Evolutionary conservation across 2,113 vertebrate genomes (phyloP).

Genomic region (Campylomormyrus numenius): DNA sequence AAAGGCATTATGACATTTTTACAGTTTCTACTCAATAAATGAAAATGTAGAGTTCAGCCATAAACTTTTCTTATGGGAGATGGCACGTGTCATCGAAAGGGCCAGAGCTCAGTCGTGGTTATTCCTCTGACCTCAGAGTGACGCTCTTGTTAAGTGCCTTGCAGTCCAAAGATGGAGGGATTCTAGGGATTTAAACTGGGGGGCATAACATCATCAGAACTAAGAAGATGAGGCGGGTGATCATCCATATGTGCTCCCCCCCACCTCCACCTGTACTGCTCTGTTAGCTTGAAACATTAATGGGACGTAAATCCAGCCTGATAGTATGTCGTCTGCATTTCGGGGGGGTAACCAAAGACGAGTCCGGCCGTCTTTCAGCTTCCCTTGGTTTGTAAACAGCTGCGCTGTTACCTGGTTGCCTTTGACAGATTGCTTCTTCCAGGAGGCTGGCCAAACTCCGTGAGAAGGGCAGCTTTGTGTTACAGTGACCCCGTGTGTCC

Average conservation of each 20-base stretch:
- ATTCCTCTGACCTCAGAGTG: neutral
- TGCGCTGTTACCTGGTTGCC: neutral
- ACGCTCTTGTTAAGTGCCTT: neutral
- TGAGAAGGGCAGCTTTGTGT: neutral
- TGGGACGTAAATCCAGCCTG: neutral
- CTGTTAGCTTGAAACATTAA: constrained; percentile 15
- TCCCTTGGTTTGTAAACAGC: neutral
- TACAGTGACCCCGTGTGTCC: neutral
- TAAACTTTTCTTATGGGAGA: neutral
- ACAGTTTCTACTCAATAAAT: neutral
- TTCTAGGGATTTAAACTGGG: neutral
- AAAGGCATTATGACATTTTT: neutral
- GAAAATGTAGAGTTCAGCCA: neutral
- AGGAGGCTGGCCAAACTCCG: neutral
- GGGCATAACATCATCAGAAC: neutral
- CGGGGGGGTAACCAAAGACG: neutral
- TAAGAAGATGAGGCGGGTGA: neutral
- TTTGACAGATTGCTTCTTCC: neutral
- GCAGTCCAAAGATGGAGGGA: neutral
- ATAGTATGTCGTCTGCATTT: neutral
- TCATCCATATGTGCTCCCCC: neutral
- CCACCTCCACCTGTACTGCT: neutral
- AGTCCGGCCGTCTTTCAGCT: neutral
- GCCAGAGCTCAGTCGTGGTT: neutral
- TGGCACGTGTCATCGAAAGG: neutral